Conservation (phyloP, 2,888 invertebrate genomes). For the Scelioninae gen. 2 region DNA sequence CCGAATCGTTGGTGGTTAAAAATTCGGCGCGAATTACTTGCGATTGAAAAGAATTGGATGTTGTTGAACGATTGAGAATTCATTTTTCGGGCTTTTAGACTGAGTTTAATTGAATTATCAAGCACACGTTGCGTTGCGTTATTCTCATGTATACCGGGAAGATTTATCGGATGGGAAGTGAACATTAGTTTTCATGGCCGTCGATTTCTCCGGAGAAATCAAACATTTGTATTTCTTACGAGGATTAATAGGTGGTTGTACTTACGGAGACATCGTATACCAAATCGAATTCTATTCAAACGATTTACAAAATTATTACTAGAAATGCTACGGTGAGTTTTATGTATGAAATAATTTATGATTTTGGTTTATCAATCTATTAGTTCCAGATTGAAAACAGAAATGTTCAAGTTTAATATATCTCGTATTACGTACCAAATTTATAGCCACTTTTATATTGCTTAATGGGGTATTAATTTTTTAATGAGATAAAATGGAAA, state of each 20-base stretch:
- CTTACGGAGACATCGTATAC: not conserved
- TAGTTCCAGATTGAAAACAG: too few relatives aligned
- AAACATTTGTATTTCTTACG: constrained; percentile 24
- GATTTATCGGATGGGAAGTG: not conserved
- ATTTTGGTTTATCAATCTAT: too few relatives aligned
- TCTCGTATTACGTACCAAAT: too few relatives aligned
- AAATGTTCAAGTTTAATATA: too few relatives aligned
- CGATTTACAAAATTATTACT: too few relatives aligned
- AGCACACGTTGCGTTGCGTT: not conserved
- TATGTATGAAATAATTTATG: too few relatives aligned
- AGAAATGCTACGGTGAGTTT: too few relatives aligned
- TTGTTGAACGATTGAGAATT: constrained; percentile 6
- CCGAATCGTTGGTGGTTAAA: constrained; percentile 18
- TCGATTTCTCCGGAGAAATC: constrained; percentile 31
- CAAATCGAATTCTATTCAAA: too few relatives aligned
- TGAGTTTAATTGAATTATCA: constrained; percentile 16
- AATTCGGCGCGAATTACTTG: constrained; percentile 10
- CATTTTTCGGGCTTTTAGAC: not conserved
- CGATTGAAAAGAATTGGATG: constrained; percentile 4
- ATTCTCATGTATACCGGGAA: not conserved
- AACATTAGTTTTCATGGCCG: not conserved
- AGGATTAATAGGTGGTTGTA: constrained; percentile 1
- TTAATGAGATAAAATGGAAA: too few relatives aligned
- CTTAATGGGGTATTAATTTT: too few relatives aligned
- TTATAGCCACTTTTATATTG: too few relatives aligned